Percentiles rank a stretch among this genome's conserved stretches.
phyloP scores from a whole-genome alignment of 2,797 vertebrate species.

The Crocidura indochinensis region DNA sequence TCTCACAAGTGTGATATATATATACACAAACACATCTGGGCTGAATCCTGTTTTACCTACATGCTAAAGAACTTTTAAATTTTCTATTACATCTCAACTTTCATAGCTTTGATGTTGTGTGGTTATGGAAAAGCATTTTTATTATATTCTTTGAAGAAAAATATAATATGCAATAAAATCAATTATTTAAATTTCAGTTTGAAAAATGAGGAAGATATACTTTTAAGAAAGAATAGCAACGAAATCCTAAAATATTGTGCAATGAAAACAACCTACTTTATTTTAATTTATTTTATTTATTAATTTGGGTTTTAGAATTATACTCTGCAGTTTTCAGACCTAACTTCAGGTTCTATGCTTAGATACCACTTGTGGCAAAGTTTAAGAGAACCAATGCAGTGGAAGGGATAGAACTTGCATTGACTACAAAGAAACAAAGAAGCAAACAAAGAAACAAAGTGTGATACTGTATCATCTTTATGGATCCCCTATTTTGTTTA shows the following conservation, averaged over 20 bases:
- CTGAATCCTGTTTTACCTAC: constrained; percentile 23
- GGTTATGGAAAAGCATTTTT: background rate
- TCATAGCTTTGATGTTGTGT: background rate
- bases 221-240: background rate
- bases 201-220: background rate
- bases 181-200: background rate
- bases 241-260: background rate
- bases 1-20: background rate
- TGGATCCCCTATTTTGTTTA: background rate
- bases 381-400: no score
- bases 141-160: background rate
- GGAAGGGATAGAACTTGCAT: no score
- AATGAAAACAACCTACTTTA: background rate
- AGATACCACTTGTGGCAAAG: no score
- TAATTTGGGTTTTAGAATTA: no score
- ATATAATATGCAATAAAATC: constrained; percentile 1
- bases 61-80: constrained; percentile 7
- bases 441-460: no score
- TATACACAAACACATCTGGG: constrained; percentile 46
- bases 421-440: no score
- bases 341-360: no score
- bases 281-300: background rate
- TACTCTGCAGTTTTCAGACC: no score
- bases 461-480: no score
- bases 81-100: background rate